Conservation (phyloP, 2,797 vertebrate genomes). For the Tapirus indicus region DNA sequence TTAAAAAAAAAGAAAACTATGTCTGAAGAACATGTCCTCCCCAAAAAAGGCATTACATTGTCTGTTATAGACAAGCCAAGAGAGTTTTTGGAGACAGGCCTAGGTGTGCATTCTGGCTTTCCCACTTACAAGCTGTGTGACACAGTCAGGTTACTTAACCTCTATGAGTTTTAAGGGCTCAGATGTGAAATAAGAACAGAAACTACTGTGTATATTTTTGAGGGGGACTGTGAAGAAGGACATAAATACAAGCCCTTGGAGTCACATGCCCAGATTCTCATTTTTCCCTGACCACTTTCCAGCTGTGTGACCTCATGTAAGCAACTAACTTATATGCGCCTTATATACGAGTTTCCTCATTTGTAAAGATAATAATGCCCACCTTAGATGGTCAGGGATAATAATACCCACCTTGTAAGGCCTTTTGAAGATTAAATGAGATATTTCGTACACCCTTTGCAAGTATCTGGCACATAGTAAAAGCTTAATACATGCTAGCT, state of each 20-base stretch:
- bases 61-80: background rate
- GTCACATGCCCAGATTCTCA: background rate
- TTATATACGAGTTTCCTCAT: background rate
- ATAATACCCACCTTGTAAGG: background rate
- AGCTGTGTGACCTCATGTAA: background rate
- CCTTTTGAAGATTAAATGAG: slow-evolving; percentile 40
- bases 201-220: background rate
- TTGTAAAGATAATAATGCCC: background rate
- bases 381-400: background rate
- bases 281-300: background rate
- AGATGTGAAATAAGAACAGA: background rate
- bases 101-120: background rate
- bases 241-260: background rate
- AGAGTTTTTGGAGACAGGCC: background rate
- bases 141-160: background rate
- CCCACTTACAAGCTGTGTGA: background rate
- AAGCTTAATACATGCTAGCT: background rate
- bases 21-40: background rate
- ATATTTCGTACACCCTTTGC: background rate
- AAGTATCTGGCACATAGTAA: background rate
- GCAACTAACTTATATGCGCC: background rate
- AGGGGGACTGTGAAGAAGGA: background rate
- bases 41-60: background rate
- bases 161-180: background rate
- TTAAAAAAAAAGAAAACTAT: background rate